Evolutionary conservation across 2,113 vertebrate species (phyloP), one percentile per base, ranked within the genome.

Genomic region (Sinocyclocheilus maitianheensis): DNA sequence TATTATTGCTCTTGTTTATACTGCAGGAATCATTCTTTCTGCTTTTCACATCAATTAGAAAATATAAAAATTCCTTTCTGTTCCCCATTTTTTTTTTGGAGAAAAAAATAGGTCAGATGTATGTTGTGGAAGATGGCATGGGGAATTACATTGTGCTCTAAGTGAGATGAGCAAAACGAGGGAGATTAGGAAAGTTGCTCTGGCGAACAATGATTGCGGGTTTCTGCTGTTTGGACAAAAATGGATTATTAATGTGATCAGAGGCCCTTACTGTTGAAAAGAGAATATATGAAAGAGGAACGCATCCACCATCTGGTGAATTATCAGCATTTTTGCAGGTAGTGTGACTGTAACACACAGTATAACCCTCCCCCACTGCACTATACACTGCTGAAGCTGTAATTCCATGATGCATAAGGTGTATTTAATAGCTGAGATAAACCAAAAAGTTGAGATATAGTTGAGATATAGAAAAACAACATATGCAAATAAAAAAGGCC

Each of bases 401-500:
- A 74, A 58, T 55, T 74, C 67, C 20, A 16, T 14, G 46, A 83
- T 83, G 81, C 24, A 22, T 83, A 51, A 53, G 65, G 65, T 72
- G 46, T 58, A 26, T 3, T 72, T 26, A 67, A 34, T 72, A n/a
- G 46, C 18, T 74, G 63, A 53, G 16, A 40, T 84, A 65, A 83
- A 37, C 30, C 84, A 43, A 69, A 58, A 86, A 37, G 53, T 80
- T 65, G 24, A 74, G 55, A 77, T 78, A 34, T 34, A 34, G 30
- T 34, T 34, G 30, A 34, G 30, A 34, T 16, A 51, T 63, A 14
- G 20, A 14, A 80, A 84, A 86, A 58, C 4, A 76, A 71, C 46
- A 53, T 75, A 18, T n/a, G 5, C 43, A 89, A 84, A 60, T 69
- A 11, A 80, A 84, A 81, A 76, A 67, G 34, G 79, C 30, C 18